Evolutionary conservation across 2,888 invertebrate species (phyloP), one percentile per base, ranked within the genome.

Genomic region (Yponomeuta cagnagella): DNA sequence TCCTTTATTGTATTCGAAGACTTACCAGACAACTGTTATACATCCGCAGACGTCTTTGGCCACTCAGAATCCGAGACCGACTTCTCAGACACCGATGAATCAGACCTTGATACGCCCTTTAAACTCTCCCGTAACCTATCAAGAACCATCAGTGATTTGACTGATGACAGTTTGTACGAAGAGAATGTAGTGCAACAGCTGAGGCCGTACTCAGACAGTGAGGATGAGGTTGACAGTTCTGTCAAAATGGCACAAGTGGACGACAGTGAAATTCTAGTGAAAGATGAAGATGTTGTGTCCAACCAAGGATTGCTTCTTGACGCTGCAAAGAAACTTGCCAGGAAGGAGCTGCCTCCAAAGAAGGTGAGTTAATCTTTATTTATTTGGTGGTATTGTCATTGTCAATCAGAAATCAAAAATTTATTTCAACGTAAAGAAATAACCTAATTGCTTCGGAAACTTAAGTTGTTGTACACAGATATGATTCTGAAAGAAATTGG

Each of bases 1-100:
- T 93, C 93, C 0, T 94, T 93, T 75, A 93, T 94, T 1, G 83
- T 93, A 8, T 93, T 93, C 9, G 90, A 91, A 70, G 92, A 90
- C 0, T 81, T 83, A 1, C 87, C 87, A 0, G 88, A 88, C 70
- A 86, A 80, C 72, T 91, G 92, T 71, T 91, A 87, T 70, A 87
- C 86, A 0, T 82, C 89, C 0, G 85, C 85, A 0, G 90, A 92
- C 74, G 87, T 91, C 0, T 90, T 91, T 3, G 86, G 87, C 30
- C 80, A 80, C 48, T 76, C 74, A 30, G 72, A 71, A 66, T 77
- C 76, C 3, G 77, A 76, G 48, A 75, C 74, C 0, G 78, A 79
- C 10, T 76, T 72, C 10, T 73, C 75, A 0, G 78, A 76, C 12
- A 71, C 66, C 9, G 87, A 89, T 70, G 87, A 84, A 0, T 85